A percentile compares a stretch with the other conserved stretches of the same genome.
phyloP scores from a whole-genome alignment of 2,888 invertebrate genomes.

The Drosophila kanekoi region DNA sequence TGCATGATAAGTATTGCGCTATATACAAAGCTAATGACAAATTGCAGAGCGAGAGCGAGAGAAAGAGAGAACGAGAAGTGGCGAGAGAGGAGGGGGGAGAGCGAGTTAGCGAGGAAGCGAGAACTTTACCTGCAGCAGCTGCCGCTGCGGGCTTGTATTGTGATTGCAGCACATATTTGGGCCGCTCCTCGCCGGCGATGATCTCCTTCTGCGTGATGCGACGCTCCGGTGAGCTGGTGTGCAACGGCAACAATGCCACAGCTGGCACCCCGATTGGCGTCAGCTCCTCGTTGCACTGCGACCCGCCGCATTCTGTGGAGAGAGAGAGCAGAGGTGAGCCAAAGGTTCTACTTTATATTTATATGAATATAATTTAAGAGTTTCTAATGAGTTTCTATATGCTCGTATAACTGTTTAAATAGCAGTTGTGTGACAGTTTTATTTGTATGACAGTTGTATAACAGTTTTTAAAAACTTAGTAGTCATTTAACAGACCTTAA shows the following conservation, averaged over 20 bases:
- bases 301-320: slow-evolving; percentile 82
- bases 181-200: slow-evolving; percentile 88
- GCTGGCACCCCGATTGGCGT: slow-evolving; percentile 83
- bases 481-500: too few relatives aligned
- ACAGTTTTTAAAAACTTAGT: too few relatives aligned
- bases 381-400: too few relatives aligned
- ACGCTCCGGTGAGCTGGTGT: slow-evolving; percentile 85
- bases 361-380: too few relatives aligned
- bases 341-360: neutral
- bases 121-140: slow-evolving; percentile 51
- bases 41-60: neutral
- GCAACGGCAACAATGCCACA: slow-evolving; percentile 84
- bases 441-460: neutral
- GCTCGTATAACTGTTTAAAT: neutral
- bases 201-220: slow-evolving; percentile 87
- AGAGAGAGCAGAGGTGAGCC: neutral
- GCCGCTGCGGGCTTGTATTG: slow-evolving; percentile 81
- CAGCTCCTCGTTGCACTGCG: slow-evolving; percentile 83
- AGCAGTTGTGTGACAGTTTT: neutral
- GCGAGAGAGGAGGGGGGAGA: neutral
- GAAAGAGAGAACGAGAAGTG: neutral
- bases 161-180: slow-evolving; percentile 85
- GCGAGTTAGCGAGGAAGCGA: neutral
- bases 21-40: slow-evolving; percentile 21
- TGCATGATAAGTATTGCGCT: slow-evolving; percentile 28